These are phyloP conservation scores for Elachura formosa DNA, from an alignment of 2,113 vertebrate genomes.

Conservation along the genomic window DNA sequence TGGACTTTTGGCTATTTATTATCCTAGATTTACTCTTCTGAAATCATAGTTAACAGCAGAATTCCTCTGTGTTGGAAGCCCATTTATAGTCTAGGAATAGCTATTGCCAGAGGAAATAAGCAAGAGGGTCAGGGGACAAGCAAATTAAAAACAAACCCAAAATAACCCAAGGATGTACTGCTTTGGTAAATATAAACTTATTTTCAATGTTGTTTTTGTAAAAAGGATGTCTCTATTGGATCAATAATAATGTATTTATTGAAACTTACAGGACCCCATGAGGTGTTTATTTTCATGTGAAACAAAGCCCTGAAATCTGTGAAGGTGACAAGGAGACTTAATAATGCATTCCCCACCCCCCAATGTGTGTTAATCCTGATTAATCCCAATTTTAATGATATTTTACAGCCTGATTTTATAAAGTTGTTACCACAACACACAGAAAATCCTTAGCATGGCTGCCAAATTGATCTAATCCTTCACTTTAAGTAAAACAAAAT, in stretches of 20 bases:
- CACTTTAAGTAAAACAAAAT: background rate
- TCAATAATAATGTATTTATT: conserved; percentile 2
- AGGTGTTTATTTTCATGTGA: background rate
- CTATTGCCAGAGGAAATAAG: conserved; percentile 50
- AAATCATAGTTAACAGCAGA: conserved; percentile 9
- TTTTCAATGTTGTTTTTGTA: background rate
- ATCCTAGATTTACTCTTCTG: conserved; percentile 20
- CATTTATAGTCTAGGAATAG: background rate
- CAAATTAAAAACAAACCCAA: conserved; percentile 52
- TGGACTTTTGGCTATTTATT: conserved; percentile 16
- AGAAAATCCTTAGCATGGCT: background rate
- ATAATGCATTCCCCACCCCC: conserved; percentile 51
- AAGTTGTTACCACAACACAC: conserved; percentile 49
- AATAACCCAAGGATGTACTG: conserved; percentile 49
- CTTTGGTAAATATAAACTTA: conserved; percentile 20
- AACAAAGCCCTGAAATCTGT: background rate
- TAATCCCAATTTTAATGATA: conserved; percentile 55
- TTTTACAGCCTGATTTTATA: conserved; percentile 27
- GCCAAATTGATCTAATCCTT: conserved; percentile 29
- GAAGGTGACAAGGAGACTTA: background rate
- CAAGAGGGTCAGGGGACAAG: conserved; percentile 25
- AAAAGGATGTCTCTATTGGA: background rate
- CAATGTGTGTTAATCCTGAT: conserved; percentile 50
- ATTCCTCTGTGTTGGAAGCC: background rate
- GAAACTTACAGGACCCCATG: background rate